Conservation (phyloP, 2,888 invertebrate species). For the Operophtera brumata region DNA sequence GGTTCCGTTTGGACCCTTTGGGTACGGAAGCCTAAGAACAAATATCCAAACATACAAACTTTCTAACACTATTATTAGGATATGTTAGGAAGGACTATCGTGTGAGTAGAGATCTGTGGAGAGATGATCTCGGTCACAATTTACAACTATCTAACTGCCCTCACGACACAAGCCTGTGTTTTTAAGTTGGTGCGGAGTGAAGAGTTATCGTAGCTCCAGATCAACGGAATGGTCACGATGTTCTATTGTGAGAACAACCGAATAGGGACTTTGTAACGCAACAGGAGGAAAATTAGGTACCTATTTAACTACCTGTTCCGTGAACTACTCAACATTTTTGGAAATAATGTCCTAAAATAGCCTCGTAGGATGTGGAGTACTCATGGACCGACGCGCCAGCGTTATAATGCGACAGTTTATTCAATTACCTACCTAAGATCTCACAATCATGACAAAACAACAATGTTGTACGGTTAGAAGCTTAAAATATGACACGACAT, state of each 20-base stretch:
- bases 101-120: conserved; percentile 38
- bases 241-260: conserved; percentile 65
- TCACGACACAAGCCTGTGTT: conserved; percentile 55
- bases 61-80: not conserved
- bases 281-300: conserved; percentile 26
- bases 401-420: not conserved
- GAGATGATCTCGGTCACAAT: conserved; percentile 57
- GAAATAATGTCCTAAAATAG: conserved; percentile 19
- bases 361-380: not conserved
- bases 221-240: conserved; percentile 69
- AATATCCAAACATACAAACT: not conserved
- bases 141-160: conserved; percentile 55
- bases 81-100: conserved; percentile 8
- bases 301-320: conserved; percentile 19
- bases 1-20: too few relatives aligned
- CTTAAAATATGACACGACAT: not conserved
- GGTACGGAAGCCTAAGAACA: too few relatives aligned
- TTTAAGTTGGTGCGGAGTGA: conserved; percentile 50
- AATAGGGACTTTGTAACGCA: conserved; percentile 44
- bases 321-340: conserved; percentile 24
- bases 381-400: not conserved
- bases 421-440: not conserved
- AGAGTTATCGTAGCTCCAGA: conserved; percentile 62
- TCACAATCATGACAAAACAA: not conserved
- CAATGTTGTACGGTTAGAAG: not conserved